phyloP scores from a whole-genome alignment of 1,140 invertebrate genomes.

The Bemisia tabaci region DNA sequence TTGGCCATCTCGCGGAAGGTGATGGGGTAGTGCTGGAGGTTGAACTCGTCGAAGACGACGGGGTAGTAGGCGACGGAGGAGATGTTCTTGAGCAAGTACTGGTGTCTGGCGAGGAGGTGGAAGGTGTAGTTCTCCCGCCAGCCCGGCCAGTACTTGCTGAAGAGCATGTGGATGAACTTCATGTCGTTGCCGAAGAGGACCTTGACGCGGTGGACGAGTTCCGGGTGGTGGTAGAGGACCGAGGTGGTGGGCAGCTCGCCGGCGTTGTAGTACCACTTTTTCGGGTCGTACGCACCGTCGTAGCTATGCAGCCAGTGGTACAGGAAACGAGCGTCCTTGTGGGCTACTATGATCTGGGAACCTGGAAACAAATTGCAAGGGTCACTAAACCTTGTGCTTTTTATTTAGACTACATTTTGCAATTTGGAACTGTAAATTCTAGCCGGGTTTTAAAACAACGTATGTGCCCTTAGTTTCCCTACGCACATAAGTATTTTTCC shows the following conservation, averaged over 20 bases:
- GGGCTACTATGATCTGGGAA: constrained; percentile 24
- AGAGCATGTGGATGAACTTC: constrained; percentile 1
- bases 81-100: constrained; percentile 10
- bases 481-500: too few species aligned
- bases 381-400: too few species aligned
- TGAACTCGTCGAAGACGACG: constrained; percentile 16
- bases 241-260: constrained; percentile 23
- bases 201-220: constrained; percentile 22
- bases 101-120: constrained; percentile 16
- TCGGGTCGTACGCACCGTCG: constrained; percentile 19
- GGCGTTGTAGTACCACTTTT: constrained; percentile 29
- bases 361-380: too few species aligned
- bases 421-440: too few species aligned
- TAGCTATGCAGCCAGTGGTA: constrained; percentile 26
- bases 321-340: constrained; percentile 27
- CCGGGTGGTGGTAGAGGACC: constrained; percentile 21
- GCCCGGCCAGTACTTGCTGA: constrained; percentile 3
- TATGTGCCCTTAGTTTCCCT: too few species aligned
- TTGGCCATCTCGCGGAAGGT: too few species aligned
- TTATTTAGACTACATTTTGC: too few species aligned
- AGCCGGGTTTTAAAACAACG: too few species aligned
- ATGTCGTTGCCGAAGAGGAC: constrained; percentile 19
- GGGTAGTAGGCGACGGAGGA: constrained; percentile 10
- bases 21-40: constrained; percentile 16
- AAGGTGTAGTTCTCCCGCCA: constrained; percentile 18